Base-by-base conservation (phyloP, 2,113 vertebrate genomes). In the Accipiter cooperii region DNA sequence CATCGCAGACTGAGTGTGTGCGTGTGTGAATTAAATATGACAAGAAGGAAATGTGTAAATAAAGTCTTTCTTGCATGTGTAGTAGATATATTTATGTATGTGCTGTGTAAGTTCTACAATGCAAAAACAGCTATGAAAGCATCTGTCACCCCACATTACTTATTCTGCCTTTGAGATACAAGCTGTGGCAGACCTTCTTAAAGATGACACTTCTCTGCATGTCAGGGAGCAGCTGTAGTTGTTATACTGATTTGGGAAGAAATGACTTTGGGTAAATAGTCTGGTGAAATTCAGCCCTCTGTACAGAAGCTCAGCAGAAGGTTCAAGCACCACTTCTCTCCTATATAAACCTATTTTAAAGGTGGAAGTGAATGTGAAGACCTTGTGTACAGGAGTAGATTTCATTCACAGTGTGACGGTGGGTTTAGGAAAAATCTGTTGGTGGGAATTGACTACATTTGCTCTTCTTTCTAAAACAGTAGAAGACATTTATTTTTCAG, bases 11-110 rank as follows among this genome's bases (percentile, higher is more conserved):
- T 63, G 75, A 69, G 44, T 29, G 65, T 60, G 44, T 90, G 83
- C 0, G 8, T 76, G 70, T 61, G 89, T 79, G 95, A 97, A 94
- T 96, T 92, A 94, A 97, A 97, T 90, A 97, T 75, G 94, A 96
- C 90, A 96, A 87, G 86, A 86, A 97, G 60, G 85, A 93, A 96
- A 94, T 84, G 90, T 96, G 88, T 92, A 95, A 97, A 95, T 95
- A 95, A 94, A 91, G 94, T 91, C 89, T 91, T 96, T 60, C 89
- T 88, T 96, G 89, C 84, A 60, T 83, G 79, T 42, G 55, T 84
- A 36, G 89, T 93, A 83, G 90, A 69, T 91, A 75, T 58, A 96
- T 95, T 96, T 96, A 90, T 96, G 81, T 95, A 85, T 91, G 74
- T 97, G 70, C 95, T 91, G 47, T 81, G 74, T 91, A 92, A 91